phyloP scores from a whole-genome alignment of 2,888 invertebrate genomes.

The Scelioninae gen. 1 region DNA sequence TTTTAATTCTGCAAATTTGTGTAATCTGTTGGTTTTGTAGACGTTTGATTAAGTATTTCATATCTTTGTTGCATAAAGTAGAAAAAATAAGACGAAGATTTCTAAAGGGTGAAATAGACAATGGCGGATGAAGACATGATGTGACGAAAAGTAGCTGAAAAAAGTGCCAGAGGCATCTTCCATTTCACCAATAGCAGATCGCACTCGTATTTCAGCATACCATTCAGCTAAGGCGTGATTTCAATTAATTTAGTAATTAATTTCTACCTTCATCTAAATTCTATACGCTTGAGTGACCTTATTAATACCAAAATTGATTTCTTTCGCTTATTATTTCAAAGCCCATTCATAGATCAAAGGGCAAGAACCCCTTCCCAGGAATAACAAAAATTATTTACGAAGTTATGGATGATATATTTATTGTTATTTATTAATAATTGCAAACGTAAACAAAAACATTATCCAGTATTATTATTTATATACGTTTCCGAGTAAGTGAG shows the following conservation, averaged over 20 bases:
- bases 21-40: no score
- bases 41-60: no score
- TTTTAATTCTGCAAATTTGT: no score
- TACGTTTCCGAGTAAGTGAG: no score
- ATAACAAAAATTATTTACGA: no score
- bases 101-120: conserved; percentile 17
- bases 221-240: conserved; percentile 25
- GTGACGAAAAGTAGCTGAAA: conserved; percentile 30
- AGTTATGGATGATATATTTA: no score
- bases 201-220: conserved; percentile 18
- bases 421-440: no score
- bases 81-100: no score
- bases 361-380: no score
- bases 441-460: no score
- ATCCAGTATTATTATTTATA: no score
- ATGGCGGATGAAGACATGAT: conserved; percentile 8
- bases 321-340: conserved; percentile 18
- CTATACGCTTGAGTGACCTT: conserved; percentile 31
- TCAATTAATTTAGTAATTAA: conserved; percentile 48
- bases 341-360: no score
- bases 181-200: conserved; percentile 33
- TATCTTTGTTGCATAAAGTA: conserved; percentile 12
- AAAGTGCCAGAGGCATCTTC: conserved; percentile 23
- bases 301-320: conserved; percentile 32
- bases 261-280: conserved; percentile 32